Conservation (phyloP, 2,113 vertebrate species). For the Scolopax mira region DNA sequence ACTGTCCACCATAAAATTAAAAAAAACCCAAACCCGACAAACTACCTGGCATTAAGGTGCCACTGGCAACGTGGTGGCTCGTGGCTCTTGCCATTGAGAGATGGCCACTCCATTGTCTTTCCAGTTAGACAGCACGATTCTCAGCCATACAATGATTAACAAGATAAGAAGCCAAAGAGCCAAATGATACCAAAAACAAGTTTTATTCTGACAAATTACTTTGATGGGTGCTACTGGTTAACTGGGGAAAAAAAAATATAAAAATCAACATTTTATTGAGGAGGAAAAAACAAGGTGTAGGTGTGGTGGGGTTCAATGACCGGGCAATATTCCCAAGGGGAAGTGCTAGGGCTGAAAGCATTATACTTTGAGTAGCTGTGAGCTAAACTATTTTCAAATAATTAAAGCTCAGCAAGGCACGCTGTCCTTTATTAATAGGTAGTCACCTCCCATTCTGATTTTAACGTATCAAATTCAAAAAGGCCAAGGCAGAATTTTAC, state of each 20-base stretch:
- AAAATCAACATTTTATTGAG: not conserved
- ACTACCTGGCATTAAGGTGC: not conserved
- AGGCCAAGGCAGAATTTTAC: not conserved
- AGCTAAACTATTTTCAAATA: not conserved
- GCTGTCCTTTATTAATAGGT: not conserved
- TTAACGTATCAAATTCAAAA: not conserved
- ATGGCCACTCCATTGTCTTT: not conserved
- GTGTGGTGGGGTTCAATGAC: not conserved
- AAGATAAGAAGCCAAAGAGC: conserved; percentile 32
- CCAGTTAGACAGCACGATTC: not conserved
- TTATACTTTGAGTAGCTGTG: not conserved
- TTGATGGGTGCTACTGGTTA: not conserved
- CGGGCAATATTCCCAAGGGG: not conserved
- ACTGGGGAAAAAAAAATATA: not conserved
- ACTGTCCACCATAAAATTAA: not conserved
- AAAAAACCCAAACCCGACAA: not conserved
- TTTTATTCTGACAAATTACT: conserved; percentile 30
- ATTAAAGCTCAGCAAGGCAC: not conserved
- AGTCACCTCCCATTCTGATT: not conserved
- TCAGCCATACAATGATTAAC: not conserved
- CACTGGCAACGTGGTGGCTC: not conserved
- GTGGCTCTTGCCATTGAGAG: not conserved
- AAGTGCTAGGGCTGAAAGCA: not conserved
- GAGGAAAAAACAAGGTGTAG: not conserved
- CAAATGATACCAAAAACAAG: conserved; percentile 4